phyloP scores from a whole-genome alignment of 2,113 vertebrate genomes.

The Helogale parvula region DNA sequence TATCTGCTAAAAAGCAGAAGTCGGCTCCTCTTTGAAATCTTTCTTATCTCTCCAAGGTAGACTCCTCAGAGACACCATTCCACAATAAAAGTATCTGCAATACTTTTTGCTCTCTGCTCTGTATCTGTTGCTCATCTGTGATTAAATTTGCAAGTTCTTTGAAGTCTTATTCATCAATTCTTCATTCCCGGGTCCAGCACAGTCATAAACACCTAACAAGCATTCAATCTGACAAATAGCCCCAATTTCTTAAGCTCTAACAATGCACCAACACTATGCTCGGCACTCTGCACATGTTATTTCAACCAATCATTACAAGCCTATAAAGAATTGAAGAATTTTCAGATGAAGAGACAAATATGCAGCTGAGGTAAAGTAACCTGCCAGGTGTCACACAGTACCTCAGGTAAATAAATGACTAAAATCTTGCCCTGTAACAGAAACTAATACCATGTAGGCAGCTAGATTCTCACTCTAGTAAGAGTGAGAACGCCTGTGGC shows the following conservation, averaged over 20 bases:
- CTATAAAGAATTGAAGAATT: background rate
- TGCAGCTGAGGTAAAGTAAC: background rate
- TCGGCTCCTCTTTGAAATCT: background rate
- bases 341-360: background rate
- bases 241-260: background rate
- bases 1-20: background rate
- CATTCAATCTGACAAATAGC: background rate
- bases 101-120: background rate
- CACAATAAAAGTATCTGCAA: background rate
- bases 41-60: background rate
- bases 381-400: background rate
- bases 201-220: background rate
- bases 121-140: background rate
- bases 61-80: background rate
- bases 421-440: background rate
- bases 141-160: background rate
- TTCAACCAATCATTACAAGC: constrained; percentile 21
- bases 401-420: background rate
- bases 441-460: background rate
- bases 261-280: background rate
- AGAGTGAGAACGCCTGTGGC: background rate
- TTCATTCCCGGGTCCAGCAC: background rate
- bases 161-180: constrained; percentile 16
- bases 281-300: background rate
- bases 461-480: background rate